Base-by-base conservation (phyloP, 2,113 vertebrate species). In the Seriola rivoliana region DNA sequence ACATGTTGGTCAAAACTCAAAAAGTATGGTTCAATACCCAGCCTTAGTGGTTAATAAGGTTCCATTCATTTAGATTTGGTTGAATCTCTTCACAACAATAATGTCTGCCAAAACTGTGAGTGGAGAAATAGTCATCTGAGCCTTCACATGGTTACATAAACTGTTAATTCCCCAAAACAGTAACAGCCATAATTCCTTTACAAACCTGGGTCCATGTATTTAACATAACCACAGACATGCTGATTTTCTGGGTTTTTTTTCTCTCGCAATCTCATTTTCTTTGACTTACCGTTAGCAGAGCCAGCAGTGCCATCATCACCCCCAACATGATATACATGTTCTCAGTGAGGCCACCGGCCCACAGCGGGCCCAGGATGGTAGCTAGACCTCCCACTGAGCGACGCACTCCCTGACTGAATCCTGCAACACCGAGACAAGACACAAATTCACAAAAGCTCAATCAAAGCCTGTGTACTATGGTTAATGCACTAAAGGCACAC, bases 251-350 rank as follows among this genome's bases (percentile, higher is more conserved):
- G 34, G 23, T 13, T 14, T 7, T 34, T 14, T 7, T 58, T 19
- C 7, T 38, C 8, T 12, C 52, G 17, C 2, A 3, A 2, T 25
- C 55, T 32, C 3, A 21, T 50, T 48, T 58, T 2, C 44, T 23
- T 72, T 29, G 5, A 8, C 94, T 89, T 92, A 97, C 96, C 59
- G 94, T 95, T 32, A 96, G 85, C 36, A 97, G 80, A 5, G 59
- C 84, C 55, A 97, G 93, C 19, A 97, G 92, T 16, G 73, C 94
- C 92, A 95, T 94, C 96, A 97, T 97, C 55, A 95, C 92, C 4
- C 96, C 96, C 65, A 97, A 80, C 96, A 97, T 97, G 79, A 97
- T 78, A 12, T 96, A 95, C 70, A 97, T 85, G 88, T 96, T 92
- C 0, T 91, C 92, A 0, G 92, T 96, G 25, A 97, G 91, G 4